Conservation (phyloP, 2,797 vertebrate species). For the Dermochelys coriacea region DNA sequence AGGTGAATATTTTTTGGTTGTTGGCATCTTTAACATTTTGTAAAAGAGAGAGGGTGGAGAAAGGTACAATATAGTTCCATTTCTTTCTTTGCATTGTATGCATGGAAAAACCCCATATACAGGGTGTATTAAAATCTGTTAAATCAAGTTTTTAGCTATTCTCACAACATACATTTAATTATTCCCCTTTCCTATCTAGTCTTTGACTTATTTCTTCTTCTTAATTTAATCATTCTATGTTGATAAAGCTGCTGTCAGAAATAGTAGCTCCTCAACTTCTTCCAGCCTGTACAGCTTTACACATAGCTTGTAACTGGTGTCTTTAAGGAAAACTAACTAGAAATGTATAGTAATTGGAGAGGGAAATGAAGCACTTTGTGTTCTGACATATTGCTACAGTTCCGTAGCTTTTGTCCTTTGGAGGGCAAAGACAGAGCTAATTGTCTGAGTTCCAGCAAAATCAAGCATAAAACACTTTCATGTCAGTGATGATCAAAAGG, state of each 20-base stretch:
- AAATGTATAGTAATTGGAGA: background rate
- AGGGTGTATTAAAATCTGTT: constrained; percentile 48
- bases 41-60: constrained; percentile 28
- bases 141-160: constrained; percentile 36
- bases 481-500: background rate
- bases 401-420: background rate
- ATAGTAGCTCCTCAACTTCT: background rate
- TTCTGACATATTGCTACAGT: background rate
- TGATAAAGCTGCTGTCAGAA: constrained; percentile 29
- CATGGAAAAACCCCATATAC: constrained; percentile 31
- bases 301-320: constrained; percentile 29
- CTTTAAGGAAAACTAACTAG: background rate
- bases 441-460: background rate
- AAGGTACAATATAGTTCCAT: background rate
- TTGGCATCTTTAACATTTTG: constrained; percentile 34
- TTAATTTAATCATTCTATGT: constrained; percentile 4
- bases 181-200: constrained; percentile 32
- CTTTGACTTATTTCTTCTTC: background rate
- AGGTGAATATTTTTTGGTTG: constrained; percentile 48
- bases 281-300: background rate
- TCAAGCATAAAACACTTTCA: fast-evolving
- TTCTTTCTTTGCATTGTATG: background rate
- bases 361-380: background rate
- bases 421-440: background rate
- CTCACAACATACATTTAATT: constrained; percentile 25